Percentiles rank a stretch among this genome's conserved stretches.
Conservation (phyloP, 1,140 invertebrate genomes). For the Probaryconus sp. region DNA sequence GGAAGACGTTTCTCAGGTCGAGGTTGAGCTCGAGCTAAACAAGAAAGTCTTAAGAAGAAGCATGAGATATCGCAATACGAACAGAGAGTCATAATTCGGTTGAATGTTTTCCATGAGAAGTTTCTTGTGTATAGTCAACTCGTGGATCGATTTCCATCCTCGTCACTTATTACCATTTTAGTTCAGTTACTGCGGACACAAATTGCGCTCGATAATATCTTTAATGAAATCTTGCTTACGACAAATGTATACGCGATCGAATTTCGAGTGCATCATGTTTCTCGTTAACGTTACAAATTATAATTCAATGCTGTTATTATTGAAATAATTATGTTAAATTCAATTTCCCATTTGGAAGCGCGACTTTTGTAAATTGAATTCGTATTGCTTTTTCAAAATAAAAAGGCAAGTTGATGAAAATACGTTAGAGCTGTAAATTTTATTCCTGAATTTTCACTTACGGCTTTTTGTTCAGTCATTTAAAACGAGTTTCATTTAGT, state of each 20-base stretch:
- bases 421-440: too few species aligned
- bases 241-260: conserved; percentile 20
- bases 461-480: too few species aligned
- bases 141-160: conserved; percentile 30
- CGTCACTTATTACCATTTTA: conserved; percentile 38
- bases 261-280: conserved; percentile 4
- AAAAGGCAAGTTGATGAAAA: too few species aligned
- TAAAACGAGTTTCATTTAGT: too few species aligned
- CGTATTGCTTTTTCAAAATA: too few species aligned
- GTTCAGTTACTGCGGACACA: conserved; percentile 13
- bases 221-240: conserved; percentile 18
- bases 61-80: conserved; percentile 14
- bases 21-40: conserved; percentile 29
- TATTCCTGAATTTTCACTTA: too few species aligned
- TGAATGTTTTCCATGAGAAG: conserved; percentile 30
- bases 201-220: conserved; percentile 30
- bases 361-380: too few species aligned
- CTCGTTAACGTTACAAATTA: conserved; percentile 15
- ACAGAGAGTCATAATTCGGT: conserved; percentile 26
- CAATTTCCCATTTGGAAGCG: neutral
- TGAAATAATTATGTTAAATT: neutral
- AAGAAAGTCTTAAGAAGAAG: conserved; percentile 26
- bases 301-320: too few species aligned
- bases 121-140: conserved; percentile 8
- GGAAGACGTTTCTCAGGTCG: conserved; percentile 23